Evolutionary conservation across 1,140 invertebrate species (phyloP), one percentile per base, ranked within the genome.

Genomic region (Dendroctonus valens): DNA sequence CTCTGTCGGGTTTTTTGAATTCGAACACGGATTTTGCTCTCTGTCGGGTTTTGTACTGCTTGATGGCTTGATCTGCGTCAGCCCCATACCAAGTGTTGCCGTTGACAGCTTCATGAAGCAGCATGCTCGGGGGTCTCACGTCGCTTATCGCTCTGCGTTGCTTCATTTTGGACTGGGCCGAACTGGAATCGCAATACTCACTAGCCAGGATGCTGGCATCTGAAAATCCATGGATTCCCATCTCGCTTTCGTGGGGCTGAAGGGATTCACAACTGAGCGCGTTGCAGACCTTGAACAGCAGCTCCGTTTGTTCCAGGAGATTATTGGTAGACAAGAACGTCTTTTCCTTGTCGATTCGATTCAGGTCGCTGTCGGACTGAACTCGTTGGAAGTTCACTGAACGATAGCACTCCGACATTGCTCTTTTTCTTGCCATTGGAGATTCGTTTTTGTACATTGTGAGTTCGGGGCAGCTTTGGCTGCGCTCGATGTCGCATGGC

Each of bases 361-460:
- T 83, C 11, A 92, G 77, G 76, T 92, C 89, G 0, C 87, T 89
- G 73, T 91, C 90, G 5, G 89, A 91, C 59, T 87, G 85, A 38
- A 87, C 85, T 38, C 86, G 79, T n/a, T 82, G 78, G 46, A 88
- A 79, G 65, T 82, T 79, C 49, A 79, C 78, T 14, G 80, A 77
- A 5, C 75, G 73, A 14, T 80, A 72, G 38, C 72, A 75, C 71
- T 86, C 83, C 3, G 86, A 88, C 71, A 85, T 85, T 6, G 86
- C 85, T 42, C 86, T 79, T 72, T 85, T 86, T 49, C 86, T 77
- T 6, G 77, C 73, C n/a, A 79, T 75, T 3, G 83, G 83, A 1
- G 80, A 80, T 8, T 76, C 70, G 40, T 49, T 57, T 71, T 76
- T 76, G 65, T 85, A 85, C 67, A 84, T 83, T 8, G 79, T 82